Conservation (phyloP, 1,140 invertebrate species). For the Amphibalanus amphitrite region DNA sequence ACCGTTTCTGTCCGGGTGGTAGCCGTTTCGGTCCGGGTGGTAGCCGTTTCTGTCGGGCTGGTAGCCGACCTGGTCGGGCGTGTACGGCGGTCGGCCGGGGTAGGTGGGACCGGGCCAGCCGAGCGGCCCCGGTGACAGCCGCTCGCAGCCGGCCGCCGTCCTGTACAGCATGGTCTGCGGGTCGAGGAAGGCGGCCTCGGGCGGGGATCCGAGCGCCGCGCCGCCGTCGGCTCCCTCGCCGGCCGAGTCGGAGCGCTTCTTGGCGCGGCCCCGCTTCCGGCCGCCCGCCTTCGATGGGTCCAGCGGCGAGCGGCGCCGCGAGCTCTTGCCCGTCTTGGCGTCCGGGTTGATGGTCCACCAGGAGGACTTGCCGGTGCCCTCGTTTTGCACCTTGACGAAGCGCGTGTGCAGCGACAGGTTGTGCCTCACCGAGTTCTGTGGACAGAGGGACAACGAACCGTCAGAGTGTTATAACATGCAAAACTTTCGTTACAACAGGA, state of each 20-base stretch:
- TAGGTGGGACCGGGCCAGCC: neutral
- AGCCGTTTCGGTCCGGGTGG: neutral
- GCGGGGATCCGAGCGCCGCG: neutral
- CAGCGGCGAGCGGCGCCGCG: conserved; percentile 53
- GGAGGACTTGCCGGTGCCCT: conserved; percentile 96
- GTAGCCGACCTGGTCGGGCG: neutral
- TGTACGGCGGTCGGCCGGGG: neutral
- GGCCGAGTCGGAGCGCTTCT: conserved; percentile 67
- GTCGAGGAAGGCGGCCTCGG: neutral
- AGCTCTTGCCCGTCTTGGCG: conserved; percentile 88
- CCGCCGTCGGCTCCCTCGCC: neutral
- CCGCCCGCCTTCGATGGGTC: conserved; percentile 77
- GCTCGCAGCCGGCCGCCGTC: neutral
- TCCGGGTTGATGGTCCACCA: conserved; percentile 99
- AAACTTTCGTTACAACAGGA: no score
- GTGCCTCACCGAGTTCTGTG: conserved; percentile 98
- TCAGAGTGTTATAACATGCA: no score
- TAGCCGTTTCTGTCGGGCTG: no score
- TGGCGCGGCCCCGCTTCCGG: conserved; percentile 74
- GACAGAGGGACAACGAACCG: conserved; percentile 27
- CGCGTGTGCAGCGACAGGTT: conserved; percentile 97
- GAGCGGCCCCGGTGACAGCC: neutral
- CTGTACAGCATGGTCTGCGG: neutral
- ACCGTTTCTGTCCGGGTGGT: neutral
- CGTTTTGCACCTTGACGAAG: conserved; percentile 98